Percentiles rank a stretch among this genome's conserved stretches.
These are phyloP conservation scores for Alosa alosa DNA, from an alignment of 2,113 vertebrate species.

Conservation along the genomic window DNA sequence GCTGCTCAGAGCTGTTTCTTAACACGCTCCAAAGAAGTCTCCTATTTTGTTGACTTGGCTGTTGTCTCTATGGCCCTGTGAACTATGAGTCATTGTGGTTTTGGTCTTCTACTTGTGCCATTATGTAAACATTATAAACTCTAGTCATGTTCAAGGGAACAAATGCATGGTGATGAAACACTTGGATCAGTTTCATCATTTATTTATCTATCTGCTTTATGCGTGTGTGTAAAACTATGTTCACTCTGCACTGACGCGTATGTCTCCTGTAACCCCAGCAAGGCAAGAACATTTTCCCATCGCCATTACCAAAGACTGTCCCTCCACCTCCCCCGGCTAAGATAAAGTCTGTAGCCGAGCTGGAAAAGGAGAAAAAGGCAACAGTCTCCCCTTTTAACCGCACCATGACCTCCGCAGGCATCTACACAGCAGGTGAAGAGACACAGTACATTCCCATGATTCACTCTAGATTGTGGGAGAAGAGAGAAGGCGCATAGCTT, in stretches of 20 bases:
- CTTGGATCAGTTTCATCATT: neutral
- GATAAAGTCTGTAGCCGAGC: constrained; percentile 60
- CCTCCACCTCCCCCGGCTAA: constrained; percentile 55
- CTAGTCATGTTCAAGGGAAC: neutral
- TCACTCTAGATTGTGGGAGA: neutral
- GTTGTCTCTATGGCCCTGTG: constrained; percentile 23
- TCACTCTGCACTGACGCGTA: neutral
- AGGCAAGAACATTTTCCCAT: constrained; percentile 71
- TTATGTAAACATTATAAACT: neutral
- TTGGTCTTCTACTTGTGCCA: neutral
- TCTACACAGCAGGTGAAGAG: constrained; percentile 67
- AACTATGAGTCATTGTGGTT: neutral
- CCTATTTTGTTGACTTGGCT: constrained; percentile 32
- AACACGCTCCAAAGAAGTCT: constrained; percentile 10
- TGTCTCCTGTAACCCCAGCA: constrained; percentile 57
- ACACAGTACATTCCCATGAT: neutral
- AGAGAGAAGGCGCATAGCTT: too few relatives aligned
- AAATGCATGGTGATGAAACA: neutral
- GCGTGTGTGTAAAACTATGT: neutral
- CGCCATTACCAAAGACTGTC: constrained; percentile 65
- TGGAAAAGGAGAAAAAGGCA: constrained; percentile 63
- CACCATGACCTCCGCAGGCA: constrained; percentile 65
- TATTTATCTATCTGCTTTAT: neutral
- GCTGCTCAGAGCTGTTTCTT: neutral
- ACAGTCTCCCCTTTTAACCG: constrained; percentile 62